phyloP scores from a whole-genome alignment of 2,113 vertebrate species.

The Xiphophorus maculatus region DNA sequence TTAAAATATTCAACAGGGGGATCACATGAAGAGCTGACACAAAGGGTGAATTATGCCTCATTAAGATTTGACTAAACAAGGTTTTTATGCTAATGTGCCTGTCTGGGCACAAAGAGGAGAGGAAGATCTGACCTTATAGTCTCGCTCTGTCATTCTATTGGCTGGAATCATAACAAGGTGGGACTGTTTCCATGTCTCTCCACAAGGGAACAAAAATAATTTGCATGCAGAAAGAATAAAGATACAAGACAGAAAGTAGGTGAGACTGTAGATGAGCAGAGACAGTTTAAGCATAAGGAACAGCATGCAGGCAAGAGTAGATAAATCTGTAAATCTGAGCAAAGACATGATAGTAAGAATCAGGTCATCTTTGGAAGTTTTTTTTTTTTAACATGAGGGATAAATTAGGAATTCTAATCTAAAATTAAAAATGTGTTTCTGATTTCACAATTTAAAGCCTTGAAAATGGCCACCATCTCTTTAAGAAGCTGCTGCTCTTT shows the following conservation, averaged over 20 bases:
- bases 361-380: too few relatives aligned
- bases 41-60: conserved; percentile 35
- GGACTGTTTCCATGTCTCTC: neutral
- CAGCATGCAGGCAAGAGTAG: too few relatives aligned
- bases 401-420: too few relatives aligned
- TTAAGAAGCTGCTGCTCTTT: too few relatives aligned
- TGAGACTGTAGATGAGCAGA: neutral
- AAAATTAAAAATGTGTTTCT: too few relatives aligned
- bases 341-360: too few relatives aligned
- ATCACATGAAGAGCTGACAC: conserved; percentile 4
- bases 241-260: neutral
- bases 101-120: neutral
- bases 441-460: too few relatives aligned
- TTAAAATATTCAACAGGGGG: neutral
- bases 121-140: neutral
- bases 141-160: neutral
- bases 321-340: too few relatives aligned
- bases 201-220: neutral
- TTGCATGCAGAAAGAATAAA: neutral
- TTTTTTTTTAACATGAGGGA: too few relatives aligned
- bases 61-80: conserved; percentile 31
- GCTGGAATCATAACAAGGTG: neutral
- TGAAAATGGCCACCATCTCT: too few relatives aligned
- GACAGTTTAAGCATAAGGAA: neutral
- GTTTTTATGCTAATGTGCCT: conserved; percentile 46